Percentiles rank a stretch among this genome's conserved stretches.
Evolutionary conservation across 2,113 vertebrate species (phyloP).

Genomic region (Okapia johnstoni): DNA sequence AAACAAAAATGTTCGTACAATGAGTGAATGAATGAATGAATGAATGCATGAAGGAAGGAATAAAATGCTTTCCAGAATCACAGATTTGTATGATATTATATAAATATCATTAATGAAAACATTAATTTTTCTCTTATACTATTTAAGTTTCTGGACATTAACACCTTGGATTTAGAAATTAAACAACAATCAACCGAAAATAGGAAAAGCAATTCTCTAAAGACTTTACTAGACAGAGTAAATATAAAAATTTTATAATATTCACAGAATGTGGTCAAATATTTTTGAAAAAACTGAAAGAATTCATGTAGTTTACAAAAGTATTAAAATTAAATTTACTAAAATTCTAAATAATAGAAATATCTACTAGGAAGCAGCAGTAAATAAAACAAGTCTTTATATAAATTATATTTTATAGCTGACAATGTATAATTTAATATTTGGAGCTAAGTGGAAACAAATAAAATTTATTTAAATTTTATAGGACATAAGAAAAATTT

Average conservation of each 20-base stretch:
- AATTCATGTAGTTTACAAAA: background rate
- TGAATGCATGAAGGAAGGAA: background rate
- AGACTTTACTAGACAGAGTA: background rate
- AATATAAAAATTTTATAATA: background rate
- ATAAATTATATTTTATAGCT: conserved; percentile 2
- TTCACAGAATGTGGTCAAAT: background rate
- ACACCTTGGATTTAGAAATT: conserved; percentile 36
- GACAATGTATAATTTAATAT: background rate
- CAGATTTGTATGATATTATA: conserved; percentile 10
- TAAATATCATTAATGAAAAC: conserved; percentile 40
- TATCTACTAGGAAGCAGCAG: background rate
- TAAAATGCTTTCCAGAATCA: conserved; percentile 41
- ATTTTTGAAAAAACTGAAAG: background rate
- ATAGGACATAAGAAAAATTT: background rate
- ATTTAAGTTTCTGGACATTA: conserved; percentile 9
- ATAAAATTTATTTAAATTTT: background rate
- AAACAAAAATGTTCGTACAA: conserved; percentile 33
- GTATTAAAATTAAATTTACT: background rate
- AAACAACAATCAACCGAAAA: conserved; percentile 1
- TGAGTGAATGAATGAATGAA: background rate
- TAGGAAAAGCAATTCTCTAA: background rate
- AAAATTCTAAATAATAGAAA: conserved; percentile 26
- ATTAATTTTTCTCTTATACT: conserved; percentile 57
- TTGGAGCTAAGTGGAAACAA: background rate
- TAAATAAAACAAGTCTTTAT: background rate